Base-by-base conservation (phyloP, 2,888 invertebrate species). In the Rhaphigaster nebulosa region DNA sequence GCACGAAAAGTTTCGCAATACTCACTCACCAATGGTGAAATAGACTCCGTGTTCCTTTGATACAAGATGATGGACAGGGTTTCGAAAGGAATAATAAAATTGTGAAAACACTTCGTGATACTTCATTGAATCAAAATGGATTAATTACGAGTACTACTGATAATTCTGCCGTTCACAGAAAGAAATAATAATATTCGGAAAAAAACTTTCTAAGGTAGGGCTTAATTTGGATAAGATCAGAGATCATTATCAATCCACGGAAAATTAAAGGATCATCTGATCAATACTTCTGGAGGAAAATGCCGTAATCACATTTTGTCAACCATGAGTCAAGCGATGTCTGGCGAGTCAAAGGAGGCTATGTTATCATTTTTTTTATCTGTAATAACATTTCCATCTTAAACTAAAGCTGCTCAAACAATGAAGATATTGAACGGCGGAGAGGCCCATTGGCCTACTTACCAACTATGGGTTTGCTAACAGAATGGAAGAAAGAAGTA, bases 401-500 rank as follows among this genome's bases (percentile, higher is more conserved):
- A 38, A 76, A 38, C 70, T 38, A 76, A 34, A 26, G 45, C 45
- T 15, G n/a, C n/a, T 45, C 84, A 84, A 84, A 84, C 84, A 84
- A 84, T 50, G 45, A 84, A 41, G 84, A 84, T 84, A 84, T 84
- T 84, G 84, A 84, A 84, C 84, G n/a, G 5, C 45, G n/a, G 45
- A 34, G 84, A 50, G 84, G 45, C 84, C 84, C n/a, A 84, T 84
- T 84, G 84, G 84, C 84, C 84, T 84, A 84, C 84, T 84, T 84
- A 84, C 84, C 84, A 84, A 84, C 84, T 50, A 84, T 84, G 84
- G 84, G 84, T 84, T 84, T 84, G 84, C 84, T 50, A 84, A 84
- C 84, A 84, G 84, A 84, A 84, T 84, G 84, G 84, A 84, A 84
- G 84, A 84, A 84, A 84, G 84, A 84, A 45, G 84, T 50, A 84